Evolutionary conservation across 2,888 invertebrate genomes (phyloP), one percentile per base, ranked within the genome.

Genomic region (Pheosia gnoma): DNA sequence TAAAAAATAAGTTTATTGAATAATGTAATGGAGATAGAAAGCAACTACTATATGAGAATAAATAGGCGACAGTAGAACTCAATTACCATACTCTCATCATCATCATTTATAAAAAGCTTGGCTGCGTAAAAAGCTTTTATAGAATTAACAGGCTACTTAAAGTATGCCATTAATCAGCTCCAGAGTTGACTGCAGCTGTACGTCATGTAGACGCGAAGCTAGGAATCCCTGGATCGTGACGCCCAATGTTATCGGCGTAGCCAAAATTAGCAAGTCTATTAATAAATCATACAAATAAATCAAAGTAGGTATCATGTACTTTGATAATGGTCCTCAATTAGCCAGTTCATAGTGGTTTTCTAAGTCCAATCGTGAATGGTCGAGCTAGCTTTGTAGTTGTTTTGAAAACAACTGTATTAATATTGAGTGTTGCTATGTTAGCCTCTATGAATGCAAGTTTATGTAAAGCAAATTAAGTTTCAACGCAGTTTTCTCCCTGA

Each of bases 161-260:
- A 47, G 9, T 0, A 47, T 4, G 5, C 4, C 47, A 41, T 41
- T 11, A 47, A 5, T 8, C 43, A n/a, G 11, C n/a, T 25, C 25
- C 7, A 9, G 66, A 59, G 86, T 90, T 88, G 76, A 43, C 59
- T 56, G 67, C 80, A 76, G 70, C 89, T 84, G 83, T 59, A 62
- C 66, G 67, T 67, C 71, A 71, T 58, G 71, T 64, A 60, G 68
- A 60, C 61, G 71, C 72, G 71, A 73, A 71, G 77, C 64, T 77
- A 68, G 86, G 88, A 85, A 91, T 90, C 80, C 78, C 69, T 81
- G 77, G 78, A 82, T 66, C 72, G 87, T 80, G 83, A 82, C 84
- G 80, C 72, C 81, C 82, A 85, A 83, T 86, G 81, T 74, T 82
- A 87, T 83, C 74, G 84, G 84, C 89, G 83, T 77, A 82, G 86